These are phyloP conservation scores for Zeuzera pyrina DNA, from an alignment of 2,888 invertebrate genomes.

Conservation along the genomic window DNA sequence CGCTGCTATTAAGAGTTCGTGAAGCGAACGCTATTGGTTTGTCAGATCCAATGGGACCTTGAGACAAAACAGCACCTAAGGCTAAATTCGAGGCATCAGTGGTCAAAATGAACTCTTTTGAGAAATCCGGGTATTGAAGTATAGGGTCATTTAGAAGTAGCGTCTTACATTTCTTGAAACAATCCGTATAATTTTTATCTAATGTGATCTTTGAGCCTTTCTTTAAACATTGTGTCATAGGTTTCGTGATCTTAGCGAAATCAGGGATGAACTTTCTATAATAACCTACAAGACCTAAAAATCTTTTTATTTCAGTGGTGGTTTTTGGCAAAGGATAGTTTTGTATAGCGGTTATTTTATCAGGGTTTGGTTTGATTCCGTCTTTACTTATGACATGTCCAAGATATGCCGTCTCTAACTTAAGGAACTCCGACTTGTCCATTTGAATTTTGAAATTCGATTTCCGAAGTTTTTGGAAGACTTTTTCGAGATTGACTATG, in stretches of 20 bases:
- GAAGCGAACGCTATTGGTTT: no score
- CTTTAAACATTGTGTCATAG: no score
- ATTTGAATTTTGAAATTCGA: slow-evolving; percentile 21
- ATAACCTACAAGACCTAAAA: no score
- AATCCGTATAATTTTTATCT: slow-evolving; percentile 14
- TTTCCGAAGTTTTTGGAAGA: slow-evolving; percentile 11
- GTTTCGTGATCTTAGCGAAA: no score
- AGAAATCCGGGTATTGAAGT: slow-evolving; percentile 3
- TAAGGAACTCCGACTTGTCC: slow-evolving; percentile 21
- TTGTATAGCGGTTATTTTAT: slow-evolving; percentile 19
- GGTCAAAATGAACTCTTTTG: slow-evolving; percentile 6
- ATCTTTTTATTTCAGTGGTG: no score
- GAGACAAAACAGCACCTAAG: slow-evolving; percentile 11
- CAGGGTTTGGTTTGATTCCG: slow-evolving; percentile 21
- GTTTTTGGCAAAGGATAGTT: slow-evolving; percentile 20
- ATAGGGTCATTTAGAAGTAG: slow-evolving; percentile 6
- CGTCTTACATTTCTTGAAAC: slow-evolving; percentile 5
- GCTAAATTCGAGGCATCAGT: slow-evolving; percentile 11
- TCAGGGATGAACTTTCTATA: no score
- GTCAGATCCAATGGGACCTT: slow-evolving; percentile 10
- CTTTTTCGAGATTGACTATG: no score
- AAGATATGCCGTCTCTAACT: slow-evolving; percentile 16
- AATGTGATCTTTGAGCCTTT: no score
- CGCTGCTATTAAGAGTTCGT: background rate
- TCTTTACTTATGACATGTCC: slow-evolving; percentile 20